Percentiles rank a stretch among this genome's conserved stretches.
Conservation (phyloP, 2,113 vertebrate genomes). For the Platichthys stellatus region DNA sequence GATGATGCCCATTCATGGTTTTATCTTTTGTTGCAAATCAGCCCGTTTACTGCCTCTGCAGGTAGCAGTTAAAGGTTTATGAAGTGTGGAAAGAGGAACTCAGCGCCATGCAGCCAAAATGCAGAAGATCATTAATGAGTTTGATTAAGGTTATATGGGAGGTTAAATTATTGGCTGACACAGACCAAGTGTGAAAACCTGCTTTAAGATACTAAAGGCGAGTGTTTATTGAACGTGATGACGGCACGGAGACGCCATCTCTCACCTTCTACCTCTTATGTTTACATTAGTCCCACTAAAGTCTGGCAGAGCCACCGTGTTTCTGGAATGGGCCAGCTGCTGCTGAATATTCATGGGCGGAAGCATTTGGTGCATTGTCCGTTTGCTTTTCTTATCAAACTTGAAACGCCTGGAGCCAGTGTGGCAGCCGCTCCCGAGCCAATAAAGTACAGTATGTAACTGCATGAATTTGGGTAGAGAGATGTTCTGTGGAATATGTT, state of each 20-base stretch:
- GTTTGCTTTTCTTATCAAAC: conserved; percentile 69
- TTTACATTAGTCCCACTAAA: conserved; percentile 42
- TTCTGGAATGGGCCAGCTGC: conserved; percentile 68
- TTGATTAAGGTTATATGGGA: conserved; percentile 39
- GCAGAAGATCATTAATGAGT: conserved; percentile 13
- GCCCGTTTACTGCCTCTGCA: conserved; percentile 12
- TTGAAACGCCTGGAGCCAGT: conserved; percentile 60
- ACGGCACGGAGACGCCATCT: conserved; percentile 6
- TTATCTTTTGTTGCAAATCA: conserved; percentile 20
- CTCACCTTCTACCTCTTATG: conserved; percentile 19
- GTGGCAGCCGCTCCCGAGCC: conserved; percentile 48
- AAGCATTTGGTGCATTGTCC: conserved; percentile 75
- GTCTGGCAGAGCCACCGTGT: conserved; percentile 35
- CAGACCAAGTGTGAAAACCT: conserved; percentile 21
- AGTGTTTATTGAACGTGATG: conserved; percentile 4
- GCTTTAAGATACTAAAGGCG: conserved; percentile 18
- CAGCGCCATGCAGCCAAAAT: conserved; percentile 18
- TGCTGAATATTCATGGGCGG: conserved; percentile 78
- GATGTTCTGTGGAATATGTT: background rate
- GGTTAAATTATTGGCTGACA: background rate
- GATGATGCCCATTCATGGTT: background rate
- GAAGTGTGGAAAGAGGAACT: conserved; percentile 18
- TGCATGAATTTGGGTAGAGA: background rate
- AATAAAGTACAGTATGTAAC: conserved; percentile 38
- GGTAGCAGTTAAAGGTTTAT: conserved; percentile 38